Evolutionary conservation across 1,140 invertebrate species (phyloP), one percentile per base, ranked within the genome.

Genomic region (Bombus sibiricus): DNA sequence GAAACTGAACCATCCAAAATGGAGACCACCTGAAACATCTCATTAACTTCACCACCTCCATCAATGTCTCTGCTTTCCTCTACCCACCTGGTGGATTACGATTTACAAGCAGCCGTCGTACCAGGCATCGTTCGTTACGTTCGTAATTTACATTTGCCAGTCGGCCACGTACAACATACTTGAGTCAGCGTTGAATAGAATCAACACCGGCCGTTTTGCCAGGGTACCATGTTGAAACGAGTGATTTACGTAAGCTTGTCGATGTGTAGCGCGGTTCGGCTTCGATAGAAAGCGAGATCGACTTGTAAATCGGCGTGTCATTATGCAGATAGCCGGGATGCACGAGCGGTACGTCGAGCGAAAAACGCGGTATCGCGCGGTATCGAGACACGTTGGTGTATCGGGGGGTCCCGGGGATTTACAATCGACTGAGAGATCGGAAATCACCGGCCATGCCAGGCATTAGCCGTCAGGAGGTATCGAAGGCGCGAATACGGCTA

Each of bases 401-500:
- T 8, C 57, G 53, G 28, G 53, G 15, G 37, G 71, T 13, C 22
- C 34, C 28, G 32, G 25, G 72, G 77, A 81, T 81, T 89, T 78
- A 47, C 76, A 86, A 81, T 83, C 89, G 76, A 69, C 66, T 34
- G 53, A 57, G 43, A 64, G 79, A 81, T 84, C 68, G 88, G 85
- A 90, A 90, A 90, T 90, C 89, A 84, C 81, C 66, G 64, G 79
- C 64, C 47, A 43, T 25, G 64, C 39, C 28, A 59, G 57, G 64
- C 83, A 83, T 83, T 72, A 84, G 77, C 82, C 34, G 57, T 73
- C 77, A 83, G 12, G 2, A 64, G 37, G 75, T 13, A 83, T 64
- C 68, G 76, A 32, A 88, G 87, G 89, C 89, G 88, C 75, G 89
- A 88, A 90, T 86, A 66, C 79, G 83, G 85, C 84, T 91, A 90